Evolutionary conservation across 1,140 invertebrate genomes (phyloP), one percentile per base, ranked within the genome.

Genomic region (Leptopilina boulardi): DNA sequence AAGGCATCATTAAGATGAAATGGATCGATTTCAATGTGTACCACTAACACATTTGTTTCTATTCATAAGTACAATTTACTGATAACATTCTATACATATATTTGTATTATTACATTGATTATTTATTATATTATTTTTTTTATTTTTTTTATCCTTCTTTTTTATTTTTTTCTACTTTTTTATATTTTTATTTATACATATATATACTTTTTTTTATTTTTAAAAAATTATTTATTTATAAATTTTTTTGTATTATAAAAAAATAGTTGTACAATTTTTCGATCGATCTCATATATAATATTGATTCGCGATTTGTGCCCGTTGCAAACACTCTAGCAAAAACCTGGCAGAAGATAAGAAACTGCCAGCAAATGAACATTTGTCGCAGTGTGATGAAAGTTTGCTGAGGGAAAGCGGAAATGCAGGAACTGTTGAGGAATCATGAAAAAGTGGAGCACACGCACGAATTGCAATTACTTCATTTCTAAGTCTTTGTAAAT

Each of bases 311-410:
- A 30, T 30, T 30, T 5, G 26, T 15, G 56, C 23, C 13, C 73
- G 71, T 86, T 86, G 84, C 85, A 80, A n/a, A 83, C 80, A 87
- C 70, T 76, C 70, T 54, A 10, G 6, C 51, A 38, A 38, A 38
- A 18, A 54, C 74, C 26, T 74, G 82, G 77, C 83, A 83, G 84
- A 85, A 85, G 81, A 84, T 74, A 77, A 80, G 78, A 78, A 84
- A 77, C 79, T 79, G 76, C 11, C 59, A n/a, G 15, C 13, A 51
- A 51, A n/a, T 51, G 15, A n/a, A n/a, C 47, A 51, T 51, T 51
- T 51, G 47, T 51, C 47, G n/a, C 47, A 51, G 47, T 34, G 47
- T 34, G 23, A 34, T 66, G 59, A 66, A 66, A 66, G 59, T 66
- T 23, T 51, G 59, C 59, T 15, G 26, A 66, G 59, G 59, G 59